Evolutionary conservation across 2,888 invertebrate genomes (phyloP), one percentile per base, ranked within the genome.

Genomic region (Agonopterix alstromeriana): DNA sequence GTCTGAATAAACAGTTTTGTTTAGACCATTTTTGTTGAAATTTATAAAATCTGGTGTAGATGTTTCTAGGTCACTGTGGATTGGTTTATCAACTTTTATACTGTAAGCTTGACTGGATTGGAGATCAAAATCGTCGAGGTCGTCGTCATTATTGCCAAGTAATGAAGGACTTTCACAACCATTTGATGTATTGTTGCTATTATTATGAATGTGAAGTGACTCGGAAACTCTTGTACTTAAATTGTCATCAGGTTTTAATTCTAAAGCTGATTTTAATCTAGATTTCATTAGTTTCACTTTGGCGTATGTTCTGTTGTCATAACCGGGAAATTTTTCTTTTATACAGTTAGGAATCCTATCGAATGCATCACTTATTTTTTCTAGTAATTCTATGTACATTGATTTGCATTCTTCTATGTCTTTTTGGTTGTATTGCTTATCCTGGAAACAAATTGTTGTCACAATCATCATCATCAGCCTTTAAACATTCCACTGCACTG

Each of bases 321-420:
- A 93, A 0, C 92, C 91, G 2, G 91, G 91, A 47, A 93, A 90
- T 54, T 90, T 86, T 57, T 90, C 85, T 54, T 92, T 90, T 41
- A 92, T 88, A 53, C 89, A 81, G 10, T 90, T 76, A 1, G 93
- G 93, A 58, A 94, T 91, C 75, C 90, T 90, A 57, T 92, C 91
- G 55, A 94, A 90, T 0, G 92, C 91, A 14, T 76, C 77, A 53
- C 87, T 90, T 60, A 92, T 90, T 74, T 91, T 93, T 61, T 93
- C 93, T 61, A 93, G 73, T 40, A 93, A 67, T 60, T 92, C 89
- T 54, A 90, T 80, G 55, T 93, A 91, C 53, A 91, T 82, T 47
- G 79, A 76, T 70, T 90, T 91, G 48, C 82, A 86, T 49, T 73
- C 60, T 11, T 82, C 77, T 51, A 61, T 63, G 10, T 82, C 69